Evolutionary conservation across 2,113 vertebrate species (phyloP).

Genomic region (Hiodon alosoides): DNA sequence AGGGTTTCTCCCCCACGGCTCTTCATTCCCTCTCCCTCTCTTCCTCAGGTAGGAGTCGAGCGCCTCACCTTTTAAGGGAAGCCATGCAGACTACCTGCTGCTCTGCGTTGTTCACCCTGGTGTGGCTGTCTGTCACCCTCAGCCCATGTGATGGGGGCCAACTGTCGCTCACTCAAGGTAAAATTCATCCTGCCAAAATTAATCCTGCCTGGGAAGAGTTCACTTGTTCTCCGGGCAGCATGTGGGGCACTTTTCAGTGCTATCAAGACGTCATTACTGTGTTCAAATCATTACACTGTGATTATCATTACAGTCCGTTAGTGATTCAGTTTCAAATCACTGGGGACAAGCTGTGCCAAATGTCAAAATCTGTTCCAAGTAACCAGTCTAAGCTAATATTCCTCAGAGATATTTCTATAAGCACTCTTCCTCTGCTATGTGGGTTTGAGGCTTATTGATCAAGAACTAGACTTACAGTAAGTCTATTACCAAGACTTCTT

Average conservation of each 20-base stretch:
- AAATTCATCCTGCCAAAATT: slow-evolving; percentile 24
- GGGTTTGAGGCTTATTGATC: too few relatives aligned
- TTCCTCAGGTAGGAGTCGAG: slow-evolving; percentile 44
- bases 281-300: neutral
- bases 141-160: slow-evolving; percentile 44
- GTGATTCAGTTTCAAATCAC: too few relatives aligned
- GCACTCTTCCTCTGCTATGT: too few relatives aligned
- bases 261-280: neutral
- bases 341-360: too few relatives aligned
- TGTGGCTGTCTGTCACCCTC: slow-evolving; percentile 50
- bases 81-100: slow-evolving; percentile 58
- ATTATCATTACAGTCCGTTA: too few relatives aligned
- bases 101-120: slow-evolving; percentile 36
- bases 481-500: too few relatives aligned
- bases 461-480: too few relatives aligned
- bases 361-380: too few relatives aligned
- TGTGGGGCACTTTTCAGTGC: neutral
- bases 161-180: slow-evolving; percentile 48
- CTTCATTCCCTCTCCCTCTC: slow-evolving; percentile 19
- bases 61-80: slow-evolving; percentile 32
- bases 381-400: too few relatives aligned
- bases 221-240: neutral
- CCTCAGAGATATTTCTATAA: too few relatives aligned
- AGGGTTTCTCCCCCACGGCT: too few relatives aligned
- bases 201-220: neutral